These are phyloP conservation scores for Rhynchonycteris naso DNA, from an alignment of 2,797 vertebrate species.

Conservation along the genomic window DNA sequence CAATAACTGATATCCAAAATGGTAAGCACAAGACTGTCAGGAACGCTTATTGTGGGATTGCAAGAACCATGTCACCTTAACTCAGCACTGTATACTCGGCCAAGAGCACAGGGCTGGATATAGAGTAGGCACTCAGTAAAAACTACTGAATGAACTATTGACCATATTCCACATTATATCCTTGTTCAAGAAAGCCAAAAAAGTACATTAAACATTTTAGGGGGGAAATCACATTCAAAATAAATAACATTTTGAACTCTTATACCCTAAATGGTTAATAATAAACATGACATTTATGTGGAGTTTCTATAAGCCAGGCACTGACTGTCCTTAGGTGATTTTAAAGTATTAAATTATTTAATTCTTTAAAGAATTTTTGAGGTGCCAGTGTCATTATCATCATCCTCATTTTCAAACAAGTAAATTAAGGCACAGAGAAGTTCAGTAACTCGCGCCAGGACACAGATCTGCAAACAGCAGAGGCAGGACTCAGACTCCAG, in stretches of 20 bases:
- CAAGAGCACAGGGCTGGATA: not conserved
- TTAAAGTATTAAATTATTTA: not conserved
- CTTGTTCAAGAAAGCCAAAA: not conserved
- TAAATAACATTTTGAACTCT: not conserved
- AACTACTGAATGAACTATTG: not conserved
- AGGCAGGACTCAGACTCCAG: not conserved
- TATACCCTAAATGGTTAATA: not conserved
- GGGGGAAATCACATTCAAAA: not conserved
- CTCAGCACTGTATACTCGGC: not conserved
- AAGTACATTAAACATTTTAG: not conserved
- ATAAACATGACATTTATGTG: not conserved
- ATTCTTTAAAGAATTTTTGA: not conserved
- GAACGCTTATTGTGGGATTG: not conserved
- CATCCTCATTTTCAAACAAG: conserved; percentile 14
- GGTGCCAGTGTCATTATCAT: not conserved
- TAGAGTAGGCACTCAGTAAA: not conserved
- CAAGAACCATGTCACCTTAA: not conserved
- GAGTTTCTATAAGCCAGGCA: not conserved
- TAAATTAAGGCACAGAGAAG: not conserved
- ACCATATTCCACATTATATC: not conserved
- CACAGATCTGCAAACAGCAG: not conserved
- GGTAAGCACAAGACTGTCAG: not conserved
- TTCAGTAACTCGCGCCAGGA: not conserved
- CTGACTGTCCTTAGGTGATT: not conserved
- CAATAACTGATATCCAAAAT: not conserved